Evolutionary conservation across 2,797 vertebrate species (phyloP).

Genomic region (Ctenosaura bakeri): DNA sequence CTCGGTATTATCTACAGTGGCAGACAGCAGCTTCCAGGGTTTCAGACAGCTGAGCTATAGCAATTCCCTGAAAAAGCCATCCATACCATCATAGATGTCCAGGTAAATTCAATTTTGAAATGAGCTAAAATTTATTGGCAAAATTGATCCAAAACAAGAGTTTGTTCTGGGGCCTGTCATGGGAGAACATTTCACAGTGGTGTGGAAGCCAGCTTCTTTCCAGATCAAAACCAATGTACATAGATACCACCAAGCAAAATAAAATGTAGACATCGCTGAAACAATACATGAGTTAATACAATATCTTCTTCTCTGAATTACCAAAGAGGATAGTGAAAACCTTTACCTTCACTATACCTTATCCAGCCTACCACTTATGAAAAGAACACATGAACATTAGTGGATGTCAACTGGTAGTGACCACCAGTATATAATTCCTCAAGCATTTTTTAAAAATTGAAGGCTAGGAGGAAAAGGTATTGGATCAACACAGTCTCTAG

Average conservation of each 20-base stretch:
- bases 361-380: constrained; percentile 19
- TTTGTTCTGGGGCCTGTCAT: constrained; percentile 41
- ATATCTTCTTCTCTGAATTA: constrained; percentile 40
- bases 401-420: constrained; percentile 36
- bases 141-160: constrained; percentile 38
- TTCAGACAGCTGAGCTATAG: background rate
- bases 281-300: constrained; percentile 61
- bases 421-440: constrained; percentile 47
- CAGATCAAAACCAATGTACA: constrained; percentile 50
- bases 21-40: background rate
- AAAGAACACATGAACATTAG: constrained; percentile 31
- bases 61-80: constrained; percentile 1
- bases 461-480: constrained; percentile 32
- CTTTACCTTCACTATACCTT: constrained; percentile 11
- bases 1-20: background rate
- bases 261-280: constrained; percentile 26
- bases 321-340: constrained; percentile 26
- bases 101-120: constrained; percentile 35
- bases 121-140: constrained; percentile 35
- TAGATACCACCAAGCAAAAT: constrained; percentile 51
- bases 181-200: constrained; percentile 30
- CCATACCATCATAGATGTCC: background rate
- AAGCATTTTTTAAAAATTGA: constrained; percentile 43
- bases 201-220: constrained; percentile 15
- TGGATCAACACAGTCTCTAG: constrained; percentile 37